Evolutionary conservation across 2,113 vertebrate species (phyloP).

Genomic region (Pedetes capensis): DNA sequence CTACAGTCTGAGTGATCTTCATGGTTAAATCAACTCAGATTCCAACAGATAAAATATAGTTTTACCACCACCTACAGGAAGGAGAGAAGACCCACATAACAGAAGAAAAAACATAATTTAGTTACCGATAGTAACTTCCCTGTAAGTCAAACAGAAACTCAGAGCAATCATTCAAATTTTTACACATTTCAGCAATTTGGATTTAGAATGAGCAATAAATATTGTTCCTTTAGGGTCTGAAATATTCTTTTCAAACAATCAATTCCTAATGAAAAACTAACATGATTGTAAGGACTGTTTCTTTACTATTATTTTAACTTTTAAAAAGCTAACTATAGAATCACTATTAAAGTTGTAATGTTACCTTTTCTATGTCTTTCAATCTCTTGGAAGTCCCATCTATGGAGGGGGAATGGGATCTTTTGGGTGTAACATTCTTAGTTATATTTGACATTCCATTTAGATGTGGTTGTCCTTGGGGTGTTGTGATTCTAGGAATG

Average conservation of each 20-base stretch:
- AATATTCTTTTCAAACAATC: conserved; percentile 39
- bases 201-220: conserved; percentile 35
- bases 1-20: conserved; percentile 21
- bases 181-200: conserved; percentile 24
- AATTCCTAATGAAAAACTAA: conserved; percentile 10
- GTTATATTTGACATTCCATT: conserved; percentile 81
- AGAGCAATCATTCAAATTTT: conserved; percentile 26
- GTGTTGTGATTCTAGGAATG: conserved; percentile 77
- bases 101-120: background rate
- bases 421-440: conserved; percentile 82
- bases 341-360: background rate
- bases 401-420: conserved; percentile 83
- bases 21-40: conserved; percentile 34
- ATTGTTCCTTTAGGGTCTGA: background rate
- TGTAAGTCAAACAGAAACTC: conserved; percentile 26
- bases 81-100: conserved; percentile 22
- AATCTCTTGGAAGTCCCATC: conserved; percentile 86
- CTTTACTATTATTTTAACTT: conserved; percentile 29
- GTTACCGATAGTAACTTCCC: background rate
- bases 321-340: background rate
- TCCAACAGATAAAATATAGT: background rate
- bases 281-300: background rate
- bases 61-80: conserved; percentile 69
- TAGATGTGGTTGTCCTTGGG: conserved; percentile 80
- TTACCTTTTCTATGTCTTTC: conserved; percentile 86